Conservation (phyloP, 1,140 invertebrate genomes). For the Asbolus verrucosus region DNA sequence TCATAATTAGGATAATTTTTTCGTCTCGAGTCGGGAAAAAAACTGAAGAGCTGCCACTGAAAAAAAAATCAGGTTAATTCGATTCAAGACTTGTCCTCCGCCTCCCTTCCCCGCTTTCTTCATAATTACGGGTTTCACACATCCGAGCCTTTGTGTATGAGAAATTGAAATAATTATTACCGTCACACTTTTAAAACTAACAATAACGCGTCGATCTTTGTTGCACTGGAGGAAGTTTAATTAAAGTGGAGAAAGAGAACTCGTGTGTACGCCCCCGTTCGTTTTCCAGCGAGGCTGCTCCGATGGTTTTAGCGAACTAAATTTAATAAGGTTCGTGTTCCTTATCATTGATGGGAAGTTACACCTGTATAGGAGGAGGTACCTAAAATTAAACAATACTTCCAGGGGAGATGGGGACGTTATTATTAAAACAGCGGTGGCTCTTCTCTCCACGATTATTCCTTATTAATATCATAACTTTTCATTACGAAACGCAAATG, state of each 20-base stretch:
- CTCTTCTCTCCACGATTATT: constrained; percentile 19
- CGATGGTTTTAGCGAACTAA: background rate
- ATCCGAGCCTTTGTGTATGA: too few relatives aligned
- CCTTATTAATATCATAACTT: constrained; percentile 34
- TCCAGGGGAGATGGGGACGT: background rate
- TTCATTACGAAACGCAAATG: constrained; percentile 14
- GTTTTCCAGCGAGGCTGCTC: background rate
- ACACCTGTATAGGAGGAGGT: constrained; percentile 24
- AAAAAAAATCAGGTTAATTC: background rate
- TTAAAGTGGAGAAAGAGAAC: constrained; percentile 1
- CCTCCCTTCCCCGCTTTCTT: background rate
- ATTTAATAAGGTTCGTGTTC: constrained; percentile 8
- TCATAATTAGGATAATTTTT: constrained; percentile 3
- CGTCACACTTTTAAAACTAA: background rate
- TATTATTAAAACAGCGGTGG: background rate
- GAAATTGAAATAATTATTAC: too few relatives aligned
- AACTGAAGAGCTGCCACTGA: background rate
- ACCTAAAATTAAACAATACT: constrained; percentile 31
- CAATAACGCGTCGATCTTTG: too few relatives aligned
- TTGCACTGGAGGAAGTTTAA: background rate
- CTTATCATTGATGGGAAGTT: constrained; percentile 8
- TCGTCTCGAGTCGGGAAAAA: too few relatives aligned
- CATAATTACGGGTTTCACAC: too few relatives aligned
- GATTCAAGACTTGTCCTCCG: too few relatives aligned
- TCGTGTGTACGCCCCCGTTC: background rate